These are phyloP conservation scores for Apodemia duryi DNA, from an alignment of 2,888 invertebrate genomes.

Conservation along the genomic window DNA sequence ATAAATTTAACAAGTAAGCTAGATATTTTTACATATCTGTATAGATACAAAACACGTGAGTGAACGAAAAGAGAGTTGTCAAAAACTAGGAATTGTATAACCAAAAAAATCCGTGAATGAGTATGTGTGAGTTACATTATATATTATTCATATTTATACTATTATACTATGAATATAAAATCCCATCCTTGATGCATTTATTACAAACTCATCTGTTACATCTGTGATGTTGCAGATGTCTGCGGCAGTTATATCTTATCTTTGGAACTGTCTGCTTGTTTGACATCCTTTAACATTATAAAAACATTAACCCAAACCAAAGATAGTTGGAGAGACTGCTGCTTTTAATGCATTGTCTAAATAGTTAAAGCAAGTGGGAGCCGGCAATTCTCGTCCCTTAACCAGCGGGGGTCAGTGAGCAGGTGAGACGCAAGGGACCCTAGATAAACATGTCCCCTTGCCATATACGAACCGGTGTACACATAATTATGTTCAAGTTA, in stretches of 20 bases:
- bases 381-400: constrained; percentile 10
- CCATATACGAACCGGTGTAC: not conserved
- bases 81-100: too few relatives aligned
- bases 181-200: not conserved
- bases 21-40: too few relatives aligned
- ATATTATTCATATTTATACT: not conserved
- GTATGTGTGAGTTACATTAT: too few relatives aligned
- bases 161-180: not conserved
- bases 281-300: not conserved
- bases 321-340: not conserved
- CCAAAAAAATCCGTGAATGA: too few relatives aligned
- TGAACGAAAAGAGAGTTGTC: too few relatives aligned
- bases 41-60: too few relatives aligned
- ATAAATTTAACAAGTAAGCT: too few relatives aligned
- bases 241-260: not conserved
- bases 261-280: not conserved
- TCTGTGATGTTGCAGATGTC: not conserved
- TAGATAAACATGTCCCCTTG: constrained; percentile 1
- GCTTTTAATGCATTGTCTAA: not conserved
- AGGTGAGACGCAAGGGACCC: constrained; percentile 2
- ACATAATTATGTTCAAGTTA: constrained; percentile 2
- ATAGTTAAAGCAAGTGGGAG: constrained; percentile 6
- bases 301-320: not conserved
- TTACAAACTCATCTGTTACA: not conserved
- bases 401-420: constrained; percentile 12